A percentile compares a stretch with the other conserved stretches of the same genome.
phyloP scores from a whole-genome alignment of 2,113 vertebrate species.

The Platysternon megacephalum region DNA sequence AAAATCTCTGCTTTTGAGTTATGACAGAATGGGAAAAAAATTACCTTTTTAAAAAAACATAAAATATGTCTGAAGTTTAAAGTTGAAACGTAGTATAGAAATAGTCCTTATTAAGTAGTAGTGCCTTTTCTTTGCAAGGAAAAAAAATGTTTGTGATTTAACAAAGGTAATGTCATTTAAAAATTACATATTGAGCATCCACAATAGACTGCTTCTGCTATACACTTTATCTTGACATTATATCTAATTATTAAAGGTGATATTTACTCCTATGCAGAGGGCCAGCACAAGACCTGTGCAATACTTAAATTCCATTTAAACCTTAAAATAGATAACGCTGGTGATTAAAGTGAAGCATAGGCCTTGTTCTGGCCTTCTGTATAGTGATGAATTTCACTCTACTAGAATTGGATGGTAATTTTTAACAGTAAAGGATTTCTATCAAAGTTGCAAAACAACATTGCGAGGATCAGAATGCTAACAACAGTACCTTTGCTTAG shows the following conservation, averaged over 20 bases:
- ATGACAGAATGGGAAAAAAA: not conserved
- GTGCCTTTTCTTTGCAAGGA: conserved; percentile 27
- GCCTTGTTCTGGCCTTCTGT: not conserved
- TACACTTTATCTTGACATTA: conserved; percentile 31
- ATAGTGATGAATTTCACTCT: not conserved
- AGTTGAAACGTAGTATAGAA: not conserved
- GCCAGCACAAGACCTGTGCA: conserved; percentile 42
- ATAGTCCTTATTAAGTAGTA: not conserved
- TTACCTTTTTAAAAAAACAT: not conserved
- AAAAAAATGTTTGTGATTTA: conserved; percentile 38
- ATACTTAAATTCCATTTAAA: conserved; percentile 57
- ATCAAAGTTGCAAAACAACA: rapidly evolving
- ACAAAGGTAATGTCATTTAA: conserved; percentile 65
- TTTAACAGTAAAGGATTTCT: not conserved
- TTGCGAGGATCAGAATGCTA: not conserved
- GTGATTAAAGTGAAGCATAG: not conserved
- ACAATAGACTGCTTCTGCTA: conserved; percentile 17
- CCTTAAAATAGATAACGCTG: not conserved
- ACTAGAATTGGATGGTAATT: rapidly evolving
- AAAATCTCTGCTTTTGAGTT: not conserved
- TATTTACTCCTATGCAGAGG: conserved; percentile 50
- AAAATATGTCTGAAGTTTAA: not conserved
- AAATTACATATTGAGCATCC: not conserved
- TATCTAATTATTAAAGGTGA: conserved; percentile 51
- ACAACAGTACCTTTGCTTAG: not conserved